Evolutionary conservation across 2,888 invertebrate species (phyloP).

Genomic region (Hipparchia semele): DNA sequence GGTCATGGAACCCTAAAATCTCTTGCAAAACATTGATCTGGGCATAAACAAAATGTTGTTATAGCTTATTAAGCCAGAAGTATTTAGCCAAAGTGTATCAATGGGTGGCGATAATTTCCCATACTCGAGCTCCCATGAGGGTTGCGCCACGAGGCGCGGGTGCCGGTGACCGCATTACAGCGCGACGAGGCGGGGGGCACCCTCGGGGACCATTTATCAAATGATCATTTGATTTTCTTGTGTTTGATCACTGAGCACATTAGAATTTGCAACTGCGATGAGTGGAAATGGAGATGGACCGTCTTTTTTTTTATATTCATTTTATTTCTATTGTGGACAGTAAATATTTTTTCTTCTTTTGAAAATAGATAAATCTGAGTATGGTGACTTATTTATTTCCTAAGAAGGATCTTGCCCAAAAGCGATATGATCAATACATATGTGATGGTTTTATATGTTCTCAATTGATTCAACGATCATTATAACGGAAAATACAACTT

Average conservation of each 20-base stretch:
- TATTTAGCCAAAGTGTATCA: slow-evolving; percentile 50
- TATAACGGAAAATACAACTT: too few species aligned
- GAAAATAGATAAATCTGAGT: too few species aligned
- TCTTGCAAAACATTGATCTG: background rate
- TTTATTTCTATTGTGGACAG: slow-evolving; percentile 11
- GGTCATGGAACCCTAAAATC: background rate
- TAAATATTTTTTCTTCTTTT: too few species aligned
- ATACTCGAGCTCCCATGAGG: slow-evolving; percentile 49
- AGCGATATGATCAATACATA: too few species aligned
- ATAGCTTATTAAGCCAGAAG: slow-evolving; percentile 36
- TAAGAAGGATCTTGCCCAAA: too few species aligned
- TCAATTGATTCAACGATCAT: too few species aligned
- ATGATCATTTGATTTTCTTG: slow-evolving; percentile 84
- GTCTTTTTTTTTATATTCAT: slow-evolving; percentile 27
- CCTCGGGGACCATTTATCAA: slow-evolving; percentile 81
- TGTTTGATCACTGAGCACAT: slow-evolving; percentile 83
- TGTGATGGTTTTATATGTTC: too few species aligned
- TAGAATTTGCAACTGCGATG: slow-evolving; percentile 74
- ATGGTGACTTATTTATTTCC: too few species aligned
- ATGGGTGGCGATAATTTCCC: slow-evolving; percentile 64
- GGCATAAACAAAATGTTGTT: slow-evolving; percentile 40
- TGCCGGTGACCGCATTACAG: slow-evolving; percentile 74
- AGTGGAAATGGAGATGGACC: slow-evolving; percentile 65
- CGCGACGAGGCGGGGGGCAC: slow-evolving; percentile 54
- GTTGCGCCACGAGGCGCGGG: slow-evolving; percentile 43